A percentile compares a stretch with the other conserved stretches of the same genome.
These are phyloP conservation scores for Nomada ferruginata DNA, from an alignment of 2,888 invertebrate species.

Conservation along the genomic window DNA sequence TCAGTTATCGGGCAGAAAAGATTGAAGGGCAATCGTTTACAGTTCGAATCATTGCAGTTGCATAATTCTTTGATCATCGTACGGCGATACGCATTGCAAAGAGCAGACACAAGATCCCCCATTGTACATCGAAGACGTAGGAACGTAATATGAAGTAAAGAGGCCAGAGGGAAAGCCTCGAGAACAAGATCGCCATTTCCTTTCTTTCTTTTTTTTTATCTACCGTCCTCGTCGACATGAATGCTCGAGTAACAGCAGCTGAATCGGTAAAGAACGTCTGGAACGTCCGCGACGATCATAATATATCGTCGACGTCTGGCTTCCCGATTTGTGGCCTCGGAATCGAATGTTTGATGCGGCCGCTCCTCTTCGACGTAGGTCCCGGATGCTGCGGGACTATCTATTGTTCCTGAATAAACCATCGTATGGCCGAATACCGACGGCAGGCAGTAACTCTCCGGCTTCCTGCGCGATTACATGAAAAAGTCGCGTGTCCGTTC, in stretches of 20 bases:
- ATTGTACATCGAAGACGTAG: not conserved
- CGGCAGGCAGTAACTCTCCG: slow-evolving; percentile 70
- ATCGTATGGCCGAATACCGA: slow-evolving; percentile 75
- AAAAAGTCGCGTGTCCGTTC: slow-evolving; percentile 66
- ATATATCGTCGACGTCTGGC: slow-evolving; percentile 68
- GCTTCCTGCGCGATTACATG: slow-evolving; percentile 69
- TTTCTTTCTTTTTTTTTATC: not conserved
- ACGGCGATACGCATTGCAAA: slow-evolving; percentile 1
- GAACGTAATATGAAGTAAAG: slow-evolving; percentile 21
- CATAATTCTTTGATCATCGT: not conserved
- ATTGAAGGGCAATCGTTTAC: slow-evolving; percentile 4
- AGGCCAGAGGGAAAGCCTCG: slow-evolving; percentile 8
- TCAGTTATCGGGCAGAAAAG: too few species aligned
- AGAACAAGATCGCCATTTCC: slow-evolving; percentile 8
- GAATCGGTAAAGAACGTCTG: slow-evolving; percentile 67
- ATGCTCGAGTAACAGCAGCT: slow-evolving; percentile 50
- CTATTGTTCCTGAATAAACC: slow-evolving; percentile 81
- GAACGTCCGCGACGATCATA: slow-evolving; percentile 64
- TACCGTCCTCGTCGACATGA: not conserved
- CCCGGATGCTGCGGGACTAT: slow-evolving; percentile 71
- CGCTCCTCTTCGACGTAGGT: slow-evolving; percentile 76
- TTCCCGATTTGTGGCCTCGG: slow-evolving; percentile 68
- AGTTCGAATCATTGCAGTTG: slow-evolving; percentile 3
- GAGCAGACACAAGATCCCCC: not conserved
- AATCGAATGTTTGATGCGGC: slow-evolving; percentile 76